These are phyloP conservation scores for Thymallus thymallus DNA, from an alignment of 2,113 vertebrate genomes.

Conservation along the genomic window DNA sequence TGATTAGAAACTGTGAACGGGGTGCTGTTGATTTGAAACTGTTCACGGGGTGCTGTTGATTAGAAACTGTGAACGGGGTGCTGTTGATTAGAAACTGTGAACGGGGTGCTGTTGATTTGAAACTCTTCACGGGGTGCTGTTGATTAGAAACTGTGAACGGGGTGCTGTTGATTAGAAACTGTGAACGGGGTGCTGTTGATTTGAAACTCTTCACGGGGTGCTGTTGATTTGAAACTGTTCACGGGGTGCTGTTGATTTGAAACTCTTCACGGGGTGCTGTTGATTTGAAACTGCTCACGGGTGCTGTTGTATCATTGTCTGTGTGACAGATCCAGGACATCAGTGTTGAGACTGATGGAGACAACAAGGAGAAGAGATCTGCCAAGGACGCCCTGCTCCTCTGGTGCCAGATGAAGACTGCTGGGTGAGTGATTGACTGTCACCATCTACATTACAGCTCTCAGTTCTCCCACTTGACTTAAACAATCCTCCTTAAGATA, in stretches of 20 bases:
- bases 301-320: background rate
- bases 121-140: background rate
- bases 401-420: slow-evolving; percentile 99
- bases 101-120: background rate
- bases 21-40: background rate
- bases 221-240: background rate
- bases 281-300: background rate
- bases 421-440: slow-evolving; percentile 78
- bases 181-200: background rate
- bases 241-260: background rate
- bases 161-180: background rate
- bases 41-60: background rate
- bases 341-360: slow-evolving; percentile 89
- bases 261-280: background rate
- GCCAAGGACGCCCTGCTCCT: slow-evolving; percentile 94
- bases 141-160: no score
- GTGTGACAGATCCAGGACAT: slow-evolving; percentile 91
- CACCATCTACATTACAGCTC: background rate
- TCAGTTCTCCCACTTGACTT: no score
- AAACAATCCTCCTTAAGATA: no score
- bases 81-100: background rate
- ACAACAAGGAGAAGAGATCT: slow-evolving; percentile 96
- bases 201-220: no score
- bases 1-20: background rate
- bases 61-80: no score